These are phyloP conservation scores for Coturnix japonica DNA, from an alignment of 2,113 vertebrate species.

Conservation along the genomic window DNA sequence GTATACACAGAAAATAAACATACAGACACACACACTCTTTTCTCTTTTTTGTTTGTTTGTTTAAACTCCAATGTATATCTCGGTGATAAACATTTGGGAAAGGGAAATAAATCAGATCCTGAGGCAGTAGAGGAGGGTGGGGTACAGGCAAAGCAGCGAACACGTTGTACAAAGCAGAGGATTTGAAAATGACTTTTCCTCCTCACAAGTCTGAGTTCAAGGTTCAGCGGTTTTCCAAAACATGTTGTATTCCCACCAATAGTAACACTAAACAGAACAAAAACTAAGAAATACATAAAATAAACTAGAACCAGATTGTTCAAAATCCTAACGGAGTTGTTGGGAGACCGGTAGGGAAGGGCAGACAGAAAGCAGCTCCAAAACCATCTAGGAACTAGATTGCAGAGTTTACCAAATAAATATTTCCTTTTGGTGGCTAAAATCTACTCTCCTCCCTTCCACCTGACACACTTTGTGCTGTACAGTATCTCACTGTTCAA, in stretches of 20 bases:
- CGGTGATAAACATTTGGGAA: conserved; percentile 43
- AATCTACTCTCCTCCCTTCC: conserved; percentile 8
- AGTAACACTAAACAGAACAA: conserved; percentile 5
- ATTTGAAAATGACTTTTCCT: conserved; percentile 38
- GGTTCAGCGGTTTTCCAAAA: conserved; percentile 58
- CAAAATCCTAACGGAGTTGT: not conserved
- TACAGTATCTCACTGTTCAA: not conserved
- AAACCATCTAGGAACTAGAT: conserved; percentile 36
- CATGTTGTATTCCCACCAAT: not conserved
- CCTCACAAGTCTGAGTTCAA: conserved; percentile 21
- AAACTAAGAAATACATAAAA: conserved; percentile 30
- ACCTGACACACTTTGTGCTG: not conserved
- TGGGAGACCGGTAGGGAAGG: not conserved
- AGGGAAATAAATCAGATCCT: conserved; percentile 31
- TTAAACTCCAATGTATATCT: conserved; percentile 12
- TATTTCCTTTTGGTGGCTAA: conserved; percentile 37
- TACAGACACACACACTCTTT: not conserved
- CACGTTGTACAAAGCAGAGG: conserved; percentile 31
- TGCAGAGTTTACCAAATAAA: conserved; percentile 44
- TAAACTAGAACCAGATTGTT: conserved; percentile 50
- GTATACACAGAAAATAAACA: conserved; percentile 40
- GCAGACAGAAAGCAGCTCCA: conserved; percentile 43
- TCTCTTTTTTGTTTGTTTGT: conserved; percentile 36
- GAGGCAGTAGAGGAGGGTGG: not conserved
- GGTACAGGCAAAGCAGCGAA: not conserved